Evolutionary conservation across 2,113 vertebrate species (phyloP), one percentile per base, ranked within the genome.

Genomic region (Glaucomys volans): DNA sequence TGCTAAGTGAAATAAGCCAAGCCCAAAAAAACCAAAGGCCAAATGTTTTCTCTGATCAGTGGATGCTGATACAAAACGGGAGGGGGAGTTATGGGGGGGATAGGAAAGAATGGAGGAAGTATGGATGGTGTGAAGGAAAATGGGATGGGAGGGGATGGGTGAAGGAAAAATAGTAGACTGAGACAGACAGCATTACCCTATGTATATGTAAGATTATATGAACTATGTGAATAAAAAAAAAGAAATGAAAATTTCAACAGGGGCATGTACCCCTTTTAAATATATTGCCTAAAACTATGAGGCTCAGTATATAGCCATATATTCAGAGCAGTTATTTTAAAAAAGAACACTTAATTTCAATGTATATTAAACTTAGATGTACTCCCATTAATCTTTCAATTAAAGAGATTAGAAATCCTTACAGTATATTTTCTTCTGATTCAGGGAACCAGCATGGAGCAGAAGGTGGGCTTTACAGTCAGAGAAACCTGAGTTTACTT

Each of bases 311-410:
- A 40, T 35, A 87, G 76, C 8, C 30, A 52, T n/a, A 83, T n/a
- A 62, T 77, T 88, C 35, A 62, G 82, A 24, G 26, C 84, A 66
- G 30, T 20, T 89, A 59, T 80, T 66, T 54, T 72, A 35, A 87
- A 80, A 95, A 20, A 89, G 47, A 35, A 84, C 44, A 90, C 40
- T 42, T 91, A 91, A 83, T 94, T 83, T 90, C 24, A 84, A 6
- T 87, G 37, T 81, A 52, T 89, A 30, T n/a, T 88, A 57, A 75
- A 28, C 12, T 75, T 40, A 86, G 64, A 69, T 16, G 64, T 62
- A 54, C 14, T 67, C n/a, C 8, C 30, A 91, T 88, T 54, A 85
- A 72, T 54, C 22, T 12, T 66, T 1, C 12, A 85, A 57, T 22
- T 57, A 69, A 92, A 83, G 71, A 66, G 22, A n/a, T 74, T 93